A percentile compares a stretch with the other conserved stretches of the same genome.
These are phyloP conservation scores for Procapra przewalskii DNA, from an alignment of 2,113 vertebrate species.

Conservation along the genomic window DNA sequence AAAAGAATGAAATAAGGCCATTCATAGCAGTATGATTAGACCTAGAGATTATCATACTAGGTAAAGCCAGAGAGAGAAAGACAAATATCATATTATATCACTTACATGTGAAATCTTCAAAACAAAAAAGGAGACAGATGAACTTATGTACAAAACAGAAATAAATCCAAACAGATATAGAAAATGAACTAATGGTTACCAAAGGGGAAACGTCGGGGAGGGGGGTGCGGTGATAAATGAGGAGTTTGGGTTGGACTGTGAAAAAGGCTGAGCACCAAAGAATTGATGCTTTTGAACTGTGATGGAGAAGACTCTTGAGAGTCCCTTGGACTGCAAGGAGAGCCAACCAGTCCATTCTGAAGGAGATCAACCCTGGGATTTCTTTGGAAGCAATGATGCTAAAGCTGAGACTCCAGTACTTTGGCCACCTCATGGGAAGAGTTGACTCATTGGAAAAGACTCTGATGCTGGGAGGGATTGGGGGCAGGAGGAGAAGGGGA, in stretches of 20 bases:
- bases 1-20: background rate
- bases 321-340: too few species aligned
- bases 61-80: background rate
- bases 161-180: background rate
- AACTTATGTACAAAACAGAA: background rate
- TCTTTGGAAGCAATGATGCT: too few species aligned
- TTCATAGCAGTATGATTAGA: background rate
- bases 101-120: background rate
- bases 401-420: too few species aligned
- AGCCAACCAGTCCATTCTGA: too few species aligned
- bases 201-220: accelerated
- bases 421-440: too few species aligned
- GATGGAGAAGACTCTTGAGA: too few species aligned
- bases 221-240: background rate
- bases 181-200: background rate
- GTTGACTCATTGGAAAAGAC: too few species aligned
- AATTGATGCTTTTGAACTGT: too few species aligned
- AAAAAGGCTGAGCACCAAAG: too few species aligned
- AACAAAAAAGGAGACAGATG: background rate
- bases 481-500: too few species aligned
- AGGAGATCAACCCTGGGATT: too few species aligned
- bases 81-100: background rate
- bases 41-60: background rate
- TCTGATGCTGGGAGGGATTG: too few species aligned
- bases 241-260: background rate